These are phyloP conservation scores for Scomber scombrus DNA, from an alignment of 2,113 vertebrate genomes.

Conservation along the genomic window DNA sequence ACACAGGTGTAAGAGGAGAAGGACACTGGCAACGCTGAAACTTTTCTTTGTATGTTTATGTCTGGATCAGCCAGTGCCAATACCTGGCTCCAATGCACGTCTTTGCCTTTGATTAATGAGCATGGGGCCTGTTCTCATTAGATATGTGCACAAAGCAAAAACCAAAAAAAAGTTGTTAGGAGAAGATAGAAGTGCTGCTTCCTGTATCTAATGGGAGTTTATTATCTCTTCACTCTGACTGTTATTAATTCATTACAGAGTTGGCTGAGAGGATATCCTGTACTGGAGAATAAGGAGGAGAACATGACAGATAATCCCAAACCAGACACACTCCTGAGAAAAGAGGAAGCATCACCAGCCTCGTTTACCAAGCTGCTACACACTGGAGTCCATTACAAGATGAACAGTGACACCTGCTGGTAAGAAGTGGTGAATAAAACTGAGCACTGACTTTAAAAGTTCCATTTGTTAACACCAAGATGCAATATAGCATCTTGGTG, in stretches of 20 bases:
- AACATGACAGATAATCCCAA: constrained; percentile 45
- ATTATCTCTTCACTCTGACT: constrained; percentile 51
- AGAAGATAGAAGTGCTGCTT: constrained; percentile 39
- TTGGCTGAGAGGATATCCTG: constrained; percentile 62
- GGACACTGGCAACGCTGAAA: constrained; percentile 13
- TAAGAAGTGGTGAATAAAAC: not conserved
- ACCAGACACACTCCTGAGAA: constrained; percentile 48
- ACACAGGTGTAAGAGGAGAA: constrained; percentile 40
- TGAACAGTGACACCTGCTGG: constrained; percentile 77
- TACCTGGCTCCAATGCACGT: constrained; percentile 13
- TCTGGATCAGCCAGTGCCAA: constrained; percentile 29
- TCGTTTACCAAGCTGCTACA: constrained; percentile 9
- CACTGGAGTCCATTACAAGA: constrained; percentile 13
- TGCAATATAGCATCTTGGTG: no score
- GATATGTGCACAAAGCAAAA: not conserved
- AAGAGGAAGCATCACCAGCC: not conserved
- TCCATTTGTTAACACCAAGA: no score
- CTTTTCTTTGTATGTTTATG: constrained; percentile 34
- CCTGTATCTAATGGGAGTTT: constrained; percentile 65
- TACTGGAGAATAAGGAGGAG: constrained; percentile 27
- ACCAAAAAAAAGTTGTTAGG: not conserved
- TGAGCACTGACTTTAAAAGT: no score
- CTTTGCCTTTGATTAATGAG: constrained; percentile 30
- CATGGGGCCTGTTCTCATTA: constrained; percentile 20
- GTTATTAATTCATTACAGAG: constrained; percentile 64